Evolutionary conservation across 2,888 invertebrate genomes (phyloP).

Genomic region (Morpho helenor): DNA sequence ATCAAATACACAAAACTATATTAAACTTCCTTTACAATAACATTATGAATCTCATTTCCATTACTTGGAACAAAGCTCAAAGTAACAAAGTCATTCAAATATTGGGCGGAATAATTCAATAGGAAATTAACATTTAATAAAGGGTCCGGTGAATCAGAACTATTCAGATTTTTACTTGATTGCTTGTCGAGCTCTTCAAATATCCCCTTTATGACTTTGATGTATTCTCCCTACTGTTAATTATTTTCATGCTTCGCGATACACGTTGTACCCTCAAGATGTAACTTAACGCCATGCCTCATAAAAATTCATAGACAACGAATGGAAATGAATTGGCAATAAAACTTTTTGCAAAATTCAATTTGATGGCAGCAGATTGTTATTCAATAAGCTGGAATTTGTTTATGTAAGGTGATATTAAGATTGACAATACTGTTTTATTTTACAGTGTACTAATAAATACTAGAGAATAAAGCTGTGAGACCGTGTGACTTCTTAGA

Average conservation of each 20-base stretch:
- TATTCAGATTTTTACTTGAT: conserved; percentile 78
- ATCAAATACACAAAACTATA: conserved; percentile 16
- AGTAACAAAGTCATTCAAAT: conserved; percentile 71
- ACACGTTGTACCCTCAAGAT: conserved; percentile 62
- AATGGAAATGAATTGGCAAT: conserved; percentile 39
- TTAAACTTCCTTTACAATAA: conserved; percentile 23
- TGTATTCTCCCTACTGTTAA: conserved; percentile 72
- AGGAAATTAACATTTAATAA: conserved; percentile 77
- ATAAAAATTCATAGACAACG: conserved; percentile 67
- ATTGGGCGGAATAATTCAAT: conserved; percentile 74
- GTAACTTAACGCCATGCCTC: conserved; percentile 42
- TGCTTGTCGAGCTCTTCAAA: conserved; percentile 76
- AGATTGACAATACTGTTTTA: too few relatives aligned
- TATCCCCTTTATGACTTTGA: conserved; percentile 74
- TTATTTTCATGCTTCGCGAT: conserved; percentile 72
- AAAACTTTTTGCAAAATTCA: conserved; percentile 21
- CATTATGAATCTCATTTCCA: conserved; percentile 44
- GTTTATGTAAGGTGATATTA: too few relatives aligned
- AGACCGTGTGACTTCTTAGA: too few relatives aligned
- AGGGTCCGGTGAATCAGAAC: conserved; percentile 72
- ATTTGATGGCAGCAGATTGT: conserved; percentile 18
- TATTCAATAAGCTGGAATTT: conserved; percentile 12
- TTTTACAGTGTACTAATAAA: too few relatives aligned
- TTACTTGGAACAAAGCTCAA: conserved; percentile 50
- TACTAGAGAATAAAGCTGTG: too few relatives aligned